Conservation (phyloP, 2,113 vertebrate genomes). For the Platysteira castanea region DNA sequence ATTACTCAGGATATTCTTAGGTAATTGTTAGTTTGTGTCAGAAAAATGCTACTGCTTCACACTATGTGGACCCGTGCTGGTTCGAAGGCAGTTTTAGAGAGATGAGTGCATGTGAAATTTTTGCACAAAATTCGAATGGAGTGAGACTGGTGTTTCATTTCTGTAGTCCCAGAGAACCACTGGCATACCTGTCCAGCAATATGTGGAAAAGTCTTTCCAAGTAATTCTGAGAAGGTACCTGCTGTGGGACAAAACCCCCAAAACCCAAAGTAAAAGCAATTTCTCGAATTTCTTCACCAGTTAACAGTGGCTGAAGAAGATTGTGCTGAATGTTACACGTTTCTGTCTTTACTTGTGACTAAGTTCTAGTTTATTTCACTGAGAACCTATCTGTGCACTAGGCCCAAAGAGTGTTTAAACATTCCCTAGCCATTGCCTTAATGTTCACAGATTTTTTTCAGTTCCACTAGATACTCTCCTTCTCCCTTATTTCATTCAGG, state of each 20-base stretch:
- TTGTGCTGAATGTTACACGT: neutral
- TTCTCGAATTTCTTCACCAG: neutral
- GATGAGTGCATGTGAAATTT: neutral
- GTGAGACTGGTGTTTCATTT: neutral
- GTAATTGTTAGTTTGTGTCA: neutral
- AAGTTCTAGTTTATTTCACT: neutral
- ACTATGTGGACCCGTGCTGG: neutral
- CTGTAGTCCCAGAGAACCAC: neutral
- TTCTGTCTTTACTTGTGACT: neutral
- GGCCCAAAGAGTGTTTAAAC: neutral
- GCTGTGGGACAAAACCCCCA: neutral
- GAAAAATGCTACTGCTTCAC: neutral
- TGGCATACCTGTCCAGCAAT: neutral
- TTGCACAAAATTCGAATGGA: neutral
- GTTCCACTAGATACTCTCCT: neutral
- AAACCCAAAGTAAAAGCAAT: neutral
- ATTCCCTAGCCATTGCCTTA: neutral
- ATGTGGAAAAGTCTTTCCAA: neutral
- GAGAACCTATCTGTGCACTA: neutral
- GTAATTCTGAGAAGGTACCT: neutral
- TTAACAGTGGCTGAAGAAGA: neutral
- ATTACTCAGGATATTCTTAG: neutral
- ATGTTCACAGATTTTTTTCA: neutral
- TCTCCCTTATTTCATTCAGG: neutral
- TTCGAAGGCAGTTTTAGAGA: neutral